A percentile compares a stretch with the other conserved stretches of the same genome.
These are phyloP conservation scores for Sparus aurata DNA, from an alignment of 2,797 vertebrate genomes.

Conservation along the genomic window DNA sequence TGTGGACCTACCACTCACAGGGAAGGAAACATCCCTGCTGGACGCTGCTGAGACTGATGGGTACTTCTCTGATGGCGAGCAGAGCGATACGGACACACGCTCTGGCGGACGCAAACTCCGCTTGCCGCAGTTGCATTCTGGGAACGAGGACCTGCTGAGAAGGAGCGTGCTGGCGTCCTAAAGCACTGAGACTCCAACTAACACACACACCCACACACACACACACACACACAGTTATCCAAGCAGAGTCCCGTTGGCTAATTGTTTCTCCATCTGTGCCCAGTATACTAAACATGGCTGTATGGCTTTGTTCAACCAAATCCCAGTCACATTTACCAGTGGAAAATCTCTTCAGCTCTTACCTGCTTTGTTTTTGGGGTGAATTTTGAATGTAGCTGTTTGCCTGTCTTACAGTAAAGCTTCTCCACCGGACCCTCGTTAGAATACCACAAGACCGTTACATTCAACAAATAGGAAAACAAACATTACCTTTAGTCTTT, in stretches of 20 bases:
- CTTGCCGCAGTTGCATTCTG: conserved; percentile 88
- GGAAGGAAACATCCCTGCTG: conserved; percentile 83
- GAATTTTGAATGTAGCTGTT: conserved; percentile 80
- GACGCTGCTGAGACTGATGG: conserved; percentile 90
- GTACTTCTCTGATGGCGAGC: conserved; percentile 95
- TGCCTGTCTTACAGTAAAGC: conserved; percentile 67
- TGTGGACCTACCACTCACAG: conserved; percentile 48
- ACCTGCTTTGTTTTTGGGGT: conserved; percentile 65
- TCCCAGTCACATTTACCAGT: conserved; percentile 57
- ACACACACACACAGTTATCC: conserved; percentile 42
- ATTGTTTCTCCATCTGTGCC: conserved; percentile 67
- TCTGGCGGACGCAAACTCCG: conserved; percentile 84
- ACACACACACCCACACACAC: conserved; percentile 35
- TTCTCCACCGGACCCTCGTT: conserved; percentile 65
- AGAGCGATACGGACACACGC: conserved; percentile 91
- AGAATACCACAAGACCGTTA: conserved; percentile 50
- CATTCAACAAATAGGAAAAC: conserved; percentile 65
- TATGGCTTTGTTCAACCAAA: conserved; percentile 75
- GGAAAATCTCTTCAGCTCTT: conserved; percentile 62
- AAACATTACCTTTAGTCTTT: conserved; percentile 53
- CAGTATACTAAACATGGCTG: conserved; percentile 59
- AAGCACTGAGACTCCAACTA: conserved; percentile 60
- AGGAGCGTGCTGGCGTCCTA: conserved; percentile 95
- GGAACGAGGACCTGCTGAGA: conserved; percentile 92
- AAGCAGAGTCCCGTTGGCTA: conserved; percentile 63